Evolutionary conservation across 2,888 invertebrate species (phyloP).

Genomic region (Drosophila tanythrix): DNA sequence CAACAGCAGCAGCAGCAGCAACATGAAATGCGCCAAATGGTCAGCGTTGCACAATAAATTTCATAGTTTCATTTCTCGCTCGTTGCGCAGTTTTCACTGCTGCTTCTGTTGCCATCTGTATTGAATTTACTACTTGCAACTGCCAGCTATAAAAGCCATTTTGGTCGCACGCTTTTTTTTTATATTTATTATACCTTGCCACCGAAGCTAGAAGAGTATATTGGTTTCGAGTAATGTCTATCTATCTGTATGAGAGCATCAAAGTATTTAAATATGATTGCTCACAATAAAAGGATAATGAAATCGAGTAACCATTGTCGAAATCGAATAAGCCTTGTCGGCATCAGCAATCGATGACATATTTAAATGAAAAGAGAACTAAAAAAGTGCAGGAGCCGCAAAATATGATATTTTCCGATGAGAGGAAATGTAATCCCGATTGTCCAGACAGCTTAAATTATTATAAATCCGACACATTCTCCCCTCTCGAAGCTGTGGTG

Average conservation of each 20-base stretch:
- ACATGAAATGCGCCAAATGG: slow-evolving; percentile 51
- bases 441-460: not conserved
- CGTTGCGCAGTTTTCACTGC: slow-evolving; percentile 30
- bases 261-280: not conserved
- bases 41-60: slow-evolving; percentile 52
- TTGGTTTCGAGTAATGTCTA: not conserved
- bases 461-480: not conserved
- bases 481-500: not conserved
- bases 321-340: not conserved
- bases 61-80: slow-evolving; percentile 56
- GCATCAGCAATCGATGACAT: not conserved
- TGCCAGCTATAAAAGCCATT: slow-evolving; percentile 62
- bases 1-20: slow-evolving; percentile 32
- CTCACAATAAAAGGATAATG: not conserved
- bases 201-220: not conserved
- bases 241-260: not conserved
- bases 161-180: slow-evolving; percentile 26
- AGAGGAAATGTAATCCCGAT: not conserved
- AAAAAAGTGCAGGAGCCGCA: not conserved
- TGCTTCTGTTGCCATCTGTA: slow-evolving; percentile 26
- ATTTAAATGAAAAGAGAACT: not conserved
- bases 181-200: slow-evolving; percentile 1
- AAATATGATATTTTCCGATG: not conserved
- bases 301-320: not conserved
- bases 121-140: slow-evolving; percentile 59